A percentile compares a stretch with the other conserved stretches of the same genome.
Evolutionary conservation across 2,888 invertebrate genomes (phyloP).

Genomic region (Spatulosminthurus flaviceps): DNA sequence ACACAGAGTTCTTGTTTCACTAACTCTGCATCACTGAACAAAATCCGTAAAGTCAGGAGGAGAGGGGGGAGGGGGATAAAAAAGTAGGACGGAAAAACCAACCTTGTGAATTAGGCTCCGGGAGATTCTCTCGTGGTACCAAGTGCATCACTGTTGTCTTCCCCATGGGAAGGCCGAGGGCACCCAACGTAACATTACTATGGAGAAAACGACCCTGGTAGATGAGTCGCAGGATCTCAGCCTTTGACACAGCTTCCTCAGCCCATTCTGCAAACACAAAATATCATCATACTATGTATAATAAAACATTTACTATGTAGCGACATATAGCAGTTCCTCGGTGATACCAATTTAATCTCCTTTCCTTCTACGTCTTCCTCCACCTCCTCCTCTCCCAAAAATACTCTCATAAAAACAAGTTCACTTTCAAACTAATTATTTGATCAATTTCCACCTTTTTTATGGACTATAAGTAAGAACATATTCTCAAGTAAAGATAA

Average conservation of each 20-base stretch:
- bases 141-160: constrained; percentile 99
- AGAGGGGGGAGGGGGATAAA: no score
- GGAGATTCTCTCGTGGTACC: constrained; percentile 98
- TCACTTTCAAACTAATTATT: no score
- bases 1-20: constrained; percentile 1
- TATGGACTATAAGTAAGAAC: no score
- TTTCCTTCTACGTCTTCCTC: no score
- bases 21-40: constrained; percentile 33
- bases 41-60: constrained; percentile 39
- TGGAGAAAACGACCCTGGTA: constrained; percentile 99
- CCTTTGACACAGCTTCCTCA: constrained; percentile 92
- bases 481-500: no score
- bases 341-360: no score
- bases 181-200: constrained; percentile 98
- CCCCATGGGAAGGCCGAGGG: constrained; percentile 94
- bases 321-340: no score
- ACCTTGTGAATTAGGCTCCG: constrained; percentile 99
- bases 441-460: no score
- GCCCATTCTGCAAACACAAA: constrained; percentile 83
- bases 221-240: constrained; percentile 97
- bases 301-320: no score
- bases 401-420: no score
- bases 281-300: constrained; percentile 23
- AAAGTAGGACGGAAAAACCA: constrained; percentile 63
- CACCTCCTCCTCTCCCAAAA: no score